A percentile compares a stretch with the other conserved stretches of the same genome.
Conservation (phyloP, 37 sponge, comb jelly and placozoan genomes). For the Dysidea cf. avara region DNA sequence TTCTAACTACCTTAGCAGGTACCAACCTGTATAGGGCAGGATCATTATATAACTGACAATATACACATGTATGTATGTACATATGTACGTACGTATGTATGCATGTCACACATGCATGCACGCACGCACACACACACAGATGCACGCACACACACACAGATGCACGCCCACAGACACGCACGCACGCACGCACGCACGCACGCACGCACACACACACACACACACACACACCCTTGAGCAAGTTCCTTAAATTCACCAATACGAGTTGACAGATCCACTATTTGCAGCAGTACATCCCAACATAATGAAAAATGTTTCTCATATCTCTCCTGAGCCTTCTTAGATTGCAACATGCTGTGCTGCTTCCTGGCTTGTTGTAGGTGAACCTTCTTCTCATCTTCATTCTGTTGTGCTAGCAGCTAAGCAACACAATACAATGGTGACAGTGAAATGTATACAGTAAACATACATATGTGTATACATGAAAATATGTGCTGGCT, state of each 20-base stretch:
- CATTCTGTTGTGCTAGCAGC: slow-evolving; percentile 35
- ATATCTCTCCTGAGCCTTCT: slow-evolving; percentile 56
- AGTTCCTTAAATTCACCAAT: slow-evolving; percentile 77
- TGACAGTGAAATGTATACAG: not conserved
- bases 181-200: too few relatives aligned
- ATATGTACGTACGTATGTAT: too few relatives aligned
- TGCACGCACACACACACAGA: too few relatives aligned
- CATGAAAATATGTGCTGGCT: not conserved
- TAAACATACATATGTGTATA: slow-evolving; percentile 8
- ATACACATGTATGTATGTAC: too few relatives aligned
- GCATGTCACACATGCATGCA: too few relatives aligned
- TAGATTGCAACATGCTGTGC: slow-evolving; percentile 26
- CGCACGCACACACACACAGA: too few relatives aligned
- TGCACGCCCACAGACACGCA: too few relatives aligned
- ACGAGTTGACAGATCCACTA: slow-evolving; percentile 73
- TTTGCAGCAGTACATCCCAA: slow-evolving; percentile 52
- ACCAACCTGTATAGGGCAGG: slow-evolving; percentile 41
- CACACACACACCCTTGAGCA: slow-evolving; percentile 56
- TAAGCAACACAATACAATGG: not conserved
- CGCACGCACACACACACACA: too few relatives aligned
- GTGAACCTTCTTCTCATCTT: slow-evolving; percentile 49
- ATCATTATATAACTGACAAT: too few relatives aligned
- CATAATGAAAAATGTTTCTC: slow-evolving; percentile 52
- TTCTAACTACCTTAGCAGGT: slow-evolving; percentile 71
- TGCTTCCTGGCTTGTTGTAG: slow-evolving; percentile 38